Evolutionary conservation across 1,140 invertebrate species (phyloP), one percentile per base, ranked within the genome.

Genomic region (Bathynomus jamesi): DNA sequence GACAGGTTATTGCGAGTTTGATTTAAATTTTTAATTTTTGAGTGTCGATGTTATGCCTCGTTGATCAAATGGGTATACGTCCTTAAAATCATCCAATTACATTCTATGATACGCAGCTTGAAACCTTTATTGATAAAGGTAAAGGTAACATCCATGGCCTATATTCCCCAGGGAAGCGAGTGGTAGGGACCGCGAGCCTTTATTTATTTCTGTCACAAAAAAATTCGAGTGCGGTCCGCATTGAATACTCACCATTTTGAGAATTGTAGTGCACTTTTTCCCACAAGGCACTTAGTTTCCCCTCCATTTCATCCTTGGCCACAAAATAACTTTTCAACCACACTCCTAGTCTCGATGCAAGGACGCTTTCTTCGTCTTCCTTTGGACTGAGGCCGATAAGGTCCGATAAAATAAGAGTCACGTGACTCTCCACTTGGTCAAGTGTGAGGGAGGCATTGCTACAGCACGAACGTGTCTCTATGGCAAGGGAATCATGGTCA

Each of bases 261-360:
- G 28, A 67, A 27, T 62, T 72, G 31, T 28, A 53, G 24, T 81
- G 76, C 27, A 85, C 74, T 30, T 80, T 78, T n/a, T 78, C 66
- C 17, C 81, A 80, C 25, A 84, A 60, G 40, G 80, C 79, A 8
- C 75, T 68, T 60, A 86, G 71, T 64, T 78, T 80, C 4, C 69
- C 72, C 74, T 85, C 83, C 29, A 86, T 70, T 46, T 84, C 83
- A 63, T 82, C 72, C 71, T 83, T 83, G 7, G 83, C 84, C 0
- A 85, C 80, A 78, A 84, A 85, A 25, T 84, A 78, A 13, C 78
- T 79, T 24, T 81, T 80, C 11, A 86, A 77, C 83, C 83, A 85
- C 40, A 81, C 72, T 32, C 78, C 80, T 65, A 87, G 79, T 46
- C 84, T 83, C 29, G 80, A 79, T 31, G 81, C 80, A 61, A 81